Base-by-base conservation (phyloP, 1,140 invertebrate genomes). In the Ditylenchus dipsaci region DNA sequence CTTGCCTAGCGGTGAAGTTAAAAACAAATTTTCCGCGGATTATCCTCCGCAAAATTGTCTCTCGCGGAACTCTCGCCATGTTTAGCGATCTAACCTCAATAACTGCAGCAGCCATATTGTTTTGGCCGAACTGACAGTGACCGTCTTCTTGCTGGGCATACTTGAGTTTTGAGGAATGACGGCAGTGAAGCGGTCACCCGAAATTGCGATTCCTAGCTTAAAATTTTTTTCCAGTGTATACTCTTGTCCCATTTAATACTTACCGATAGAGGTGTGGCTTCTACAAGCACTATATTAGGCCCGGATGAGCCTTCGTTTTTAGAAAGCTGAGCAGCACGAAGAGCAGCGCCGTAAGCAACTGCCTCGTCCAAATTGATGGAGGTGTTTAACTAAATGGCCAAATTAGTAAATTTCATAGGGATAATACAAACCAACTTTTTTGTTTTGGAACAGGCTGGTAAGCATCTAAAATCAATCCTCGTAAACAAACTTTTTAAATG, bases 321-420 rank as follows among this genome's bases (percentile, higher is more conserved):
- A 78, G 90, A 89, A 66, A 97, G 85, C 76, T 96, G 94, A 65
- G 87, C 87, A 47, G 87, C 87, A 42, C 90, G 91, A 80, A 92
- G 86, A 74, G 93, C 93, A 63, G 70, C 70, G 23, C 70, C 70
- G 29, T 76, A 72, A 13, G 70, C 70, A 47, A 72, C 70, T 23
- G 70, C 71, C 65, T 84, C 82, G 63, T 84, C 82, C 7, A 82
- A 78, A 70, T 84, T 81, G 43, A 83, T 73, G 17, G 90, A 91
- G 80, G 94, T 95, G 88, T 95, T 96, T 65, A 96, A 86, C 84
- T 95, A 38, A 38, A 38, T 5, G 11, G 33, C 33, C 3, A 3
- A 38, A 38, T 38, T 38, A 38, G 11, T 3, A 38, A 38, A 11
- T 38, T 38, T 38, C 3, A 38, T 5, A 38, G 3, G 11, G 11